Percentiles rank a stretch among this genome's conserved stretches.
These are phyloP conservation scores for Gandaritis pyraliata DNA, from an alignment of 2,888 invertebrate genomes.

Conservation along the genomic window DNA sequence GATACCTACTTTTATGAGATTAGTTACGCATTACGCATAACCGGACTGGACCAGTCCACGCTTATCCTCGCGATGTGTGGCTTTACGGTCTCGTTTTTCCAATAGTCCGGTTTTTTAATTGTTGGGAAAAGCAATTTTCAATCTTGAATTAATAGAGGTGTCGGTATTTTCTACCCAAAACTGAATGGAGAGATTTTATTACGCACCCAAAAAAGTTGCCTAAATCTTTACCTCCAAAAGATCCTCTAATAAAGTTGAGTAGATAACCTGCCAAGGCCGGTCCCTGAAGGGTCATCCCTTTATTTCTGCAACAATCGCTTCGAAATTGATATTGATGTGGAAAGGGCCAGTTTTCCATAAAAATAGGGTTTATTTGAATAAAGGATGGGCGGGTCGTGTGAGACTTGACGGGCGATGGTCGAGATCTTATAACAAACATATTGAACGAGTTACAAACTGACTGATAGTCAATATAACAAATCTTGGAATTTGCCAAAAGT, in stretches of 20 bases:
- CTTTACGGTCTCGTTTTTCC: too few species aligned
- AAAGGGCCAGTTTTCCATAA: conserved; percentile 84
- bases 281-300: conserved; percentile 83
- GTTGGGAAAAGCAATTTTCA: too few species aligned
- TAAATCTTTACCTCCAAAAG: conserved; percentile 59
- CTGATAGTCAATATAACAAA: not conserved
- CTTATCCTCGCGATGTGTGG: too few species aligned
- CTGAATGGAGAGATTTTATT: conserved; percentile 17
- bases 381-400: conserved; percentile 76
- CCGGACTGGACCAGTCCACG: too few species aligned
- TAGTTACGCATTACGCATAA: too few species aligned
- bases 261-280: conserved; percentile 69
- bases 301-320: conserved; percentile 83
- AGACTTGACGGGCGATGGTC: conserved; percentile 70
- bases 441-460: conserved; percentile 1
- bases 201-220: conserved; percentile 34
- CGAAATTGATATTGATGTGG: conserved; percentile 85
- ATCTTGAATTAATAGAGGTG: too few species aligned
- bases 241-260: conserved; percentile 78
- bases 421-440: conserved; percentile 42
- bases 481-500: too few species aligned
- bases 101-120: too few species aligned
- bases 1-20: too few species aligned
- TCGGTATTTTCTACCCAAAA: not conserved
- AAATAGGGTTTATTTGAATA: conserved; percentile 85